Evolutionary conservation across 2,888 invertebrate species (phyloP), one percentile per base, ranked within the genome.

Genomic region (Acrocera orbiculus): DNA sequence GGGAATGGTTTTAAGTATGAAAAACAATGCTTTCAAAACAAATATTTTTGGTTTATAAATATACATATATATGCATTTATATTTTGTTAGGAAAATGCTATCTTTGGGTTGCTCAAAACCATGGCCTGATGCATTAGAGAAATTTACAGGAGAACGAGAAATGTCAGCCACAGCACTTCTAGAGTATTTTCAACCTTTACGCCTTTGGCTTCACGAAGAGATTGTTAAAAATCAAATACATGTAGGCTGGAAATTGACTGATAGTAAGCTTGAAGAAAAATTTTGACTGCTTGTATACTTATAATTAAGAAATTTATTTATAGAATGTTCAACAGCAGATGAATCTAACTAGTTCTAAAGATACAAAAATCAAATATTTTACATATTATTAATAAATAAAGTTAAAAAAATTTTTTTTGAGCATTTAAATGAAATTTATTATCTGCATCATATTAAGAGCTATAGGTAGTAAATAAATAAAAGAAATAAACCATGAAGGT

Each of bases 91-190:
- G 9, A 66, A 70, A 42, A 76, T 76, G 76, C 58, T 77, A 23
- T 66, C 70, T 40, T 58, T 81, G 66, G 81, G 81, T 3, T 69
- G 74, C 0, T 78, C 80, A 0, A 70, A 66, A 44, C 76, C 78
- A 2, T 83, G 82, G 82, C 76, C 74, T 10, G 82, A 87, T 45
- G 83, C 82, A 36, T 70, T 92, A 70, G 73, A 82, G 51, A 69
- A 66, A 7, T 63, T 87, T 19, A 86, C 82, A 1, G 85, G 83
- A 0, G 72, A 74, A 50, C 59, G 78, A 47, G 64, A 63, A 34
- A 79, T 87, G 78, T 70, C 73, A 38, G 79, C 80, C 9, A 68
- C 70, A 34, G 77, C 79, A 1, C 64, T 87, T 2, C 56, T 83
- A 39, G 79, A 85, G 51, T 86, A 81, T 59, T 87, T 86, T 58